Evolutionary conservation across 2,888 invertebrate genomes (phyloP).

Genomic region (Drymonia ruficornis): DNA sequence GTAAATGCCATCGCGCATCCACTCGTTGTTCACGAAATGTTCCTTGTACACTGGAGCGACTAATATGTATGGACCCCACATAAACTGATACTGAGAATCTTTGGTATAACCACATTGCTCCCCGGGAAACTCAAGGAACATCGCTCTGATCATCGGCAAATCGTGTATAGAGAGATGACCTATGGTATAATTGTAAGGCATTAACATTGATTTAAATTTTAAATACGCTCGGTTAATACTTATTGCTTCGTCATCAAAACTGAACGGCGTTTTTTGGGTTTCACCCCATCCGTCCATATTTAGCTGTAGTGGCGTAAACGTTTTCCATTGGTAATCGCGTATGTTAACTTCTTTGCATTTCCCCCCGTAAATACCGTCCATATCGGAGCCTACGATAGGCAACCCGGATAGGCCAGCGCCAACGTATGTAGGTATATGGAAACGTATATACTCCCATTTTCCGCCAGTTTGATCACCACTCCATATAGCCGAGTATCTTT

Average conservation of each 20-base stretch:
- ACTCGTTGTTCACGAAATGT: constrained; percentile 32
- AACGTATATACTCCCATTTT: constrained; percentile 77
- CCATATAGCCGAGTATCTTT: constrained; percentile 74
- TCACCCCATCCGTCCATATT: constrained; percentile 80
- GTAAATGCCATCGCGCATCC: constrained; percentile 63
- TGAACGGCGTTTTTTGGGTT: constrained; percentile 70
- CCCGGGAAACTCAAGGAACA: constrained; percentile 72
- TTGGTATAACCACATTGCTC: constrained; percentile 59
- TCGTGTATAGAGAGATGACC: constrained; percentile 62
- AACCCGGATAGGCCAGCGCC: constrained; percentile 74
- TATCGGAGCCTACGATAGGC: constrained; percentile 73
- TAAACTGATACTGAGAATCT: constrained; percentile 75
- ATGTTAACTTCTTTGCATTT: constrained; percentile 62
- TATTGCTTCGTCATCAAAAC: constrained; percentile 63
- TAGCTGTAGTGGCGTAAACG: constrained; percentile 75
- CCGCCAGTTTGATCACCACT: constrained; percentile 77
- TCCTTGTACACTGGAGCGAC: constrained; percentile 71
- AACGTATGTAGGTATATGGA: constrained; percentile 77
- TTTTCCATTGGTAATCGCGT: constrained; percentile 77
- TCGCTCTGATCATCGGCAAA: constrained; percentile 74
- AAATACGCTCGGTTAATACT: constrained; percentile 72
- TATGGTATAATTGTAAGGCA: constrained; percentile 76
- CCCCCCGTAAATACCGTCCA: constrained; percentile 77
- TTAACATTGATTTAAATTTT: constrained; percentile 72
- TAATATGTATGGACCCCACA: constrained; percentile 77